Evolutionary conservation across 2,888 invertebrate genomes (phyloP).

Genomic region (Acanthosoma haemorrhoidale): DNA sequence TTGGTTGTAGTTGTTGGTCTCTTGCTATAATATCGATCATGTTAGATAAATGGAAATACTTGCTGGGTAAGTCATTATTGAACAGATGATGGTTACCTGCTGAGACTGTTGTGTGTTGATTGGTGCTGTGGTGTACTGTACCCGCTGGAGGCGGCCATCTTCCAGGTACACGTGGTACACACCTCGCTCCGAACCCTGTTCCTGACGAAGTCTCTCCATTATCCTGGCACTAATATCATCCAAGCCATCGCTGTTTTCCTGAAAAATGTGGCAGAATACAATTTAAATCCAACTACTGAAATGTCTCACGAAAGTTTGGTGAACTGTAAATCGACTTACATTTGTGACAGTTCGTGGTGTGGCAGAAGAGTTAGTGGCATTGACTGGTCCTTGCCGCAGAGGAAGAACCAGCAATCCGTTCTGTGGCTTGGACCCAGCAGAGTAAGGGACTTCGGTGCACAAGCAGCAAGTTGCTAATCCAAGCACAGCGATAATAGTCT

Average conservation of each 20-base stretch:
- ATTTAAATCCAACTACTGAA: too few species aligned
- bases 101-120: slow-evolving; percentile 14
- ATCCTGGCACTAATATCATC: slow-evolving; percentile 27
- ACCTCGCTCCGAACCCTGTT: slow-evolving; percentile 31
- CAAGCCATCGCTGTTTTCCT: background rate
- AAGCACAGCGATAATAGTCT: background rate
- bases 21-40: background rate
- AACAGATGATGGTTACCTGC: background rate
- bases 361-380: background rate
- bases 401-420: background rate
- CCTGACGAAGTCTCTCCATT: slow-evolving; percentile 26
- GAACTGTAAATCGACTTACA: background rate
- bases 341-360: background rate
- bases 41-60: background rate
- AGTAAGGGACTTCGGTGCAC: background rate
- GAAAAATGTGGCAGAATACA: too few species aligned
- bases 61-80: background rate
- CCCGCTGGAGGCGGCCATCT: slow-evolving; percentile 34
- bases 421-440: background rate
- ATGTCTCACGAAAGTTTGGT: too few species aligned
- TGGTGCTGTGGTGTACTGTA: slow-evolving; percentile 33
- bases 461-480: background rate
- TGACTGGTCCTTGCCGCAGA: background rate
- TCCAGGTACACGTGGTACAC: slow-evolving; percentile 35
- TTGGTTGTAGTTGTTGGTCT: background rate